These are phyloP conservation scores for Drosophila helvetica DNA, from an alignment of 2,888 invertebrate species.

Conservation along the genomic window DNA sequence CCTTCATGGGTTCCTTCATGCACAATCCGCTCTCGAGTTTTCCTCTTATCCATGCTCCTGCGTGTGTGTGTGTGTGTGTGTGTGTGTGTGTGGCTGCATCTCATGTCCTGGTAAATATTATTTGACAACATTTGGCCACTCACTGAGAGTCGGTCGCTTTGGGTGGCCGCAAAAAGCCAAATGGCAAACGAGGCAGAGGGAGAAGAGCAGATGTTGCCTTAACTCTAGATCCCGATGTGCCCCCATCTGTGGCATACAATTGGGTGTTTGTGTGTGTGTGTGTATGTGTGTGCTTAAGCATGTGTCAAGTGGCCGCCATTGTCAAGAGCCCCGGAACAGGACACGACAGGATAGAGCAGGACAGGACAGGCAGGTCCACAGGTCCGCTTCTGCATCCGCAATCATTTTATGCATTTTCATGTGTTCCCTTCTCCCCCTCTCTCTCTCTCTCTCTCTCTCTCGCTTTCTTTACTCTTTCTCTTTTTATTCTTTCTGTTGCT, in stretches of 20 bases:
- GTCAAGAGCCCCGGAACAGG: slow-evolving; percentile 14
- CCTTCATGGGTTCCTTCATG: background rate
- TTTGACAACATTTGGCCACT: slow-evolving; percentile 66
- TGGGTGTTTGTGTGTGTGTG: slow-evolving; percentile 3
- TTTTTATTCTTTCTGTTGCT: background rate
- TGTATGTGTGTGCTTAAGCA: slow-evolving; percentile 53
- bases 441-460: too few relatives aligned
- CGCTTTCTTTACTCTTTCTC: too few relatives aligned
- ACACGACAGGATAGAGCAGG: slow-evolving; percentile 5
- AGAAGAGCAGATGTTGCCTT: slow-evolving; percentile 2
- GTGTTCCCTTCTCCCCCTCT: background rate
- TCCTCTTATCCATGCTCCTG: background rate
- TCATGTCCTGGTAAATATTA: slow-evolving; percentile 58
- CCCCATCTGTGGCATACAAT: background rate
- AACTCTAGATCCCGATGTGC: background rate
- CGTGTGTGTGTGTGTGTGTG: background rate
- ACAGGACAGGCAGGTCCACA: background rate
- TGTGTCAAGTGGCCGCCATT: slow-evolving; percentile 68
- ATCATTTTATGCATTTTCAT: slow-evolving; percentile 17
- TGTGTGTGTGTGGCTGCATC: slow-evolving; percentile 6
- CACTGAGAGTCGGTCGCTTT: slow-evolving; percentile 28
- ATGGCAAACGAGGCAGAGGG: slow-evolving; percentile 25
- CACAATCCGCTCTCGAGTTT: background rate
- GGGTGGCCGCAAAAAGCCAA: slow-evolving; percentile 55
- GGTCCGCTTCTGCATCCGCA: background rate